Conservation (phyloP, 2,888 invertebrate species). For the Plagiodera versicolora region DNA sequence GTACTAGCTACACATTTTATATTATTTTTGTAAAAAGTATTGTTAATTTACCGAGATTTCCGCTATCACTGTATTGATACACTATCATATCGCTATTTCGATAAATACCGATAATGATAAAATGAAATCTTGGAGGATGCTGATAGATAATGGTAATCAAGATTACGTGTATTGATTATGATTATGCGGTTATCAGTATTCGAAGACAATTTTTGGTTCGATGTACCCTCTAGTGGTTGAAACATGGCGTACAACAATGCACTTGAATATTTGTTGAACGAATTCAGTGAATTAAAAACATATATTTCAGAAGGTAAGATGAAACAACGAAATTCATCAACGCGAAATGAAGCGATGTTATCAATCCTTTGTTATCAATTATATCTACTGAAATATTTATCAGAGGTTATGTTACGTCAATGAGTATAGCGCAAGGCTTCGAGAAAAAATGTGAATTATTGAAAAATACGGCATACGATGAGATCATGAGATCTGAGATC, state of each 20-base stretch:
- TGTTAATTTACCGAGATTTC: no score
- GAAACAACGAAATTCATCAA: not conserved
- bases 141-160: not conserved
- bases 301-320: not conserved
- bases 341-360: not conserved
- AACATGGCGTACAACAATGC: not conserved
- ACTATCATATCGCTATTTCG: not conserved
- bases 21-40: no score
- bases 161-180: not conserved
- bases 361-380: not conserved
- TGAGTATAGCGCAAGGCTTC: no score
- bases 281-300: not conserved
- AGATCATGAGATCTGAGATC: no score
- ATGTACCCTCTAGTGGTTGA: not conserved
- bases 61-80: no score
- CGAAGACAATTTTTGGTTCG: not conserved
- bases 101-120: not conserved
- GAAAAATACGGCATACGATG: no score
- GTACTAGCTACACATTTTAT: no score
- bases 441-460: no score
- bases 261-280: not conserved
- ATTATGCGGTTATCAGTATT: not conserved
- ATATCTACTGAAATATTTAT: not conserved
- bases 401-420: not conserved
- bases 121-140: not conserved